Percentiles rank a stretch among this genome's conserved stretches.
phyloP scores from a whole-genome alignment of 2,797 vertebrate species.

The Clarias pachynema region DNA sequence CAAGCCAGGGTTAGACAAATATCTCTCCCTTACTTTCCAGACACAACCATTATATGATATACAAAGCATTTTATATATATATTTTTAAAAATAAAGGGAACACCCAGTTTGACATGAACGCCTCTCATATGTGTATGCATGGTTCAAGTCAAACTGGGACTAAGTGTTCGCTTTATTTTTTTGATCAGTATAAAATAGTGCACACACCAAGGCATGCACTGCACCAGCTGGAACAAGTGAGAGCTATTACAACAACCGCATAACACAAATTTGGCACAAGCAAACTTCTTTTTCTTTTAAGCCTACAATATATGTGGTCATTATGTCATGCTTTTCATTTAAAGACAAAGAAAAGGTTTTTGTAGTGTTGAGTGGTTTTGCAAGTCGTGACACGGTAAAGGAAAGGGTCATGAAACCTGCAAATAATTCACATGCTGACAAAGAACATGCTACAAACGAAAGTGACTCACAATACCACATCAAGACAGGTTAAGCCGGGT shows the following conservation, averaged over 20 bases:
- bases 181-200: too few species aligned
- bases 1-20: neutral
- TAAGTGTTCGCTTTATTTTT: too few species aligned
- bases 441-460: neutral
- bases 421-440: neutral
- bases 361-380: neutral
- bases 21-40: neutral
- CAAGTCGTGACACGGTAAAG: slow-evolving; percentile 14
- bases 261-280: neutral
- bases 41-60: neutral
- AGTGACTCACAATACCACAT: neutral
- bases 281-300: neutral
- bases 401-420: neutral
- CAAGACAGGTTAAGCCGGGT: neutral
- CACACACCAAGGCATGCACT: neutral
- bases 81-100: too few species aligned
- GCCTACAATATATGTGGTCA: neutral
- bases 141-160: too few species aligned
- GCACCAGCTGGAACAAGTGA: neutral
- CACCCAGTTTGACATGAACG: too few species aligned
- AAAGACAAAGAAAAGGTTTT: neutral
- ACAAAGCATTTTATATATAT: too few species aligned
- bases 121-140: too few species aligned
- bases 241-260: neutral
- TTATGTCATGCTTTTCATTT: neutral